Evolutionary conservation across 2,797 vertebrate species (phyloP), one percentile per base, ranked within the genome.

Genomic region (Artibeus jamaicensis): DNA sequence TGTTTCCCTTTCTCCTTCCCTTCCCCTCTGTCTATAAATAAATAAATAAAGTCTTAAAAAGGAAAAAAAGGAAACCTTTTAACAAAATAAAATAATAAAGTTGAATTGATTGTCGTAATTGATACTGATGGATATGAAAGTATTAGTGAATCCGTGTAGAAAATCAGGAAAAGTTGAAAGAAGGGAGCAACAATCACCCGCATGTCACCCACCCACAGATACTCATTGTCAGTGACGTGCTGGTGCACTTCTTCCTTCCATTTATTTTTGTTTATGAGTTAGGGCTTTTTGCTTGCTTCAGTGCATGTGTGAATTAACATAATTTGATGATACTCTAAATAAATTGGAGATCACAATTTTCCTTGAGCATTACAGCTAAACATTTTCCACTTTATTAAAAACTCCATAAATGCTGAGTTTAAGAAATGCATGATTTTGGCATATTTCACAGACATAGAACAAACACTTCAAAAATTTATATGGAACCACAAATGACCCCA

Each of bases 321-420:
- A 86, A 95, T 94, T 95, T 39, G 42, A 89, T 42, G 48, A 79
- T 37, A 42, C 70, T 83, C 73, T 79, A 83, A 86, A 82, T 94
- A 88, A 93, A 76, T 32, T 59, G 92, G 53, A 91, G 34, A 59
- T 92, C 42, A 67, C 68, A 74, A 22, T 89, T 96, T 82, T 74
- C 48, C 76, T 79, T 74, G 11, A 88, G 82, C 19, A 21, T 44
- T 70, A 50, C 11, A 42, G 55, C 55, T 76, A 55, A 83, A 32
- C 39, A 67, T 91, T 81, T 93, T 92, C 93, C 34, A 70, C 65
- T 83, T 90, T 76, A 79, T 76, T 76, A 37, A n/a, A 67, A 91
- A 86, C n/a, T 84, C 76, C 73, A 4, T 77, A 73, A 81, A 71
- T 39, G 81, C 0, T 14, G 19, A 78, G 70, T 84, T 91, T 73